A percentile compares a stretch with the other conserved stretches of the same genome.
Conservation (phyloP, 2,113 vertebrate species). For the Thermophis baileyi region DNA sequence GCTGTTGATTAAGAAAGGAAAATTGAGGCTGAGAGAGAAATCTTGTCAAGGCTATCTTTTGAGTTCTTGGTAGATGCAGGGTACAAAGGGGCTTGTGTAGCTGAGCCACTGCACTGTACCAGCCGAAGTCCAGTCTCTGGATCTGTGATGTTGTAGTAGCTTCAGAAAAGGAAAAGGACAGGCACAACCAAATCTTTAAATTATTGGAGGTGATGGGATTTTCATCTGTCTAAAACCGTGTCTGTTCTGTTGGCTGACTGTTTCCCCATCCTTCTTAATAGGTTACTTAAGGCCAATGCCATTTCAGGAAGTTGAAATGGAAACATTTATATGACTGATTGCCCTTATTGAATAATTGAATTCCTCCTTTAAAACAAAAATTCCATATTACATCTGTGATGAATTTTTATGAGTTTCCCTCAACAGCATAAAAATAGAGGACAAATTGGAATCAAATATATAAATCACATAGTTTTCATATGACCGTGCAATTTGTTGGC, state of each 20-base stretch:
- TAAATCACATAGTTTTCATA: constrained; percentile 58
- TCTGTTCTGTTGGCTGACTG: not conserved
- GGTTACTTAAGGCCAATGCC: constrained; percentile 12
- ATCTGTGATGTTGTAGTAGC: not conserved
- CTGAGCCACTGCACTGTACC: not conserved
- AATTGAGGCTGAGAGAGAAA: not conserved
- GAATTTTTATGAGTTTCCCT: constrained; percentile 36
- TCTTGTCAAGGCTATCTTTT: not conserved
- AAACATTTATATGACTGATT: constrained; percentile 44
- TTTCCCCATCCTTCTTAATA: constrained; percentile 3
- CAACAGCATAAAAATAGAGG: constrained; percentile 57
- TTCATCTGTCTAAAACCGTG: constrained; percentile 25
- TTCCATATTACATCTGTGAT: constrained; percentile 57
- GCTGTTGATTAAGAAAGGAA: not conserved
- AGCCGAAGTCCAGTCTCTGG: not conserved
- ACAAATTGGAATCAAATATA: constrained; percentile 59
- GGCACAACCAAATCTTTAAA: not conserved
- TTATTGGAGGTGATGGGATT: not conserved
- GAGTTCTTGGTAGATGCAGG: not conserved
- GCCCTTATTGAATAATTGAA: constrained; percentile 44
- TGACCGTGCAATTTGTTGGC: constrained; percentile 57
- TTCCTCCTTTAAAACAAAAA: constrained; percentile 42
- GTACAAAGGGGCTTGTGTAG: not conserved
- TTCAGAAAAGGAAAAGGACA: not conserved
- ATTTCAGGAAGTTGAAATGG: constrained; percentile 36